Conservation (phyloP, 2,113 vertebrate genomes). For the Taxidea taxus region DNA sequence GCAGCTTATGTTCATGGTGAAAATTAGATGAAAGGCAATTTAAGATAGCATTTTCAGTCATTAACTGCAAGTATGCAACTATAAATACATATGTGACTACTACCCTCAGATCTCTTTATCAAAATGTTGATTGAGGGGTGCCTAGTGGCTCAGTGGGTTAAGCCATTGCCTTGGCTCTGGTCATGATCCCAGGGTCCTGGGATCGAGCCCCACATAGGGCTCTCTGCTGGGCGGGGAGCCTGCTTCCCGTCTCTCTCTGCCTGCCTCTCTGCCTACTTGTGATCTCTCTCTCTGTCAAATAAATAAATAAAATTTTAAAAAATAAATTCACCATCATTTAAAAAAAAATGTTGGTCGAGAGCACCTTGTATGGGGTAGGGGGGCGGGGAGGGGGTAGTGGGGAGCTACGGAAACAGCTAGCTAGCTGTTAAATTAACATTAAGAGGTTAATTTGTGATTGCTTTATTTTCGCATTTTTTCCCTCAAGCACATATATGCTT, state of each 20-base stretch:
- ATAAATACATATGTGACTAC: neutral
- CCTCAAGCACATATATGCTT: neutral
- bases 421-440: neutral
- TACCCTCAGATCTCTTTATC: neutral
- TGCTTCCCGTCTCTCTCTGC: too few relatives aligned
- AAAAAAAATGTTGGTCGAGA: neutral
- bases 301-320: too few relatives aligned
- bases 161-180: too few relatives aligned
- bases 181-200: too few relatives aligned
- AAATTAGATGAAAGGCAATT: neutral
- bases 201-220: too few relatives aligned
- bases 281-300: too few relatives aligned
- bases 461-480: neutral
- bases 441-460: neutral
- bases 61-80: neutral
- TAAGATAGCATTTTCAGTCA: neutral
- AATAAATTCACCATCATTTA: too few relatives aligned
- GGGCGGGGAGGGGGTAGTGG: neutral
- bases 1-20: neutral
- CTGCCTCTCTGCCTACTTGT: too few relatives aligned
- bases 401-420: rapidly evolving
- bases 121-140: neutral
- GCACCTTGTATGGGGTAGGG: neutral
- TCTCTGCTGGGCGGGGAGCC: too few relatives aligned
- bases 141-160: too few relatives aligned